Evolutionary conservation across 2,113 vertebrate genomes (phyloP), one percentile per base, ranked within the genome.

Genomic region (Phasianus colchicus): DNA sequence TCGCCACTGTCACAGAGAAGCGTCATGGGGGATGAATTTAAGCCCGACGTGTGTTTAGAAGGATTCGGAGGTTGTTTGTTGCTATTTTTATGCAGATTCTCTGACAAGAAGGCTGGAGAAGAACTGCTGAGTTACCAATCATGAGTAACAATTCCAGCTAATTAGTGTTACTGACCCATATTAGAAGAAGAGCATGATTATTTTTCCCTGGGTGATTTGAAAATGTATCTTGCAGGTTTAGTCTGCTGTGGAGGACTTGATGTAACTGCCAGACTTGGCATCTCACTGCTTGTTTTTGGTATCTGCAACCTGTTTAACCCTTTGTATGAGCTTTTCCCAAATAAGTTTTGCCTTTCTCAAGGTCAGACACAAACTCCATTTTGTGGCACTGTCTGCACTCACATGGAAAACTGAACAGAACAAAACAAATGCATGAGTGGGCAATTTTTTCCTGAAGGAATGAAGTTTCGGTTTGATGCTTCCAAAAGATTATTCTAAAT

Each of bases 31-130:
- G 77, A 83, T 83, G 54, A 73, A 95, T 97, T 93, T 65, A 88
- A 93, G 79, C 58, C 80, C 9, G 22, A 92, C 48, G 74, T 66
- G 38, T 88, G 54, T 95, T 95, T 87, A 69, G 77, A 93, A 67
- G 54, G 71, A 79, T 92, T 95, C 20, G 2, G 61, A 83, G 74
- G 63, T 66, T 95, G 84, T 88, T 96, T 96, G 82, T 91, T 94
- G 76, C 84, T 94, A 84, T 92, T 96, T 96, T 96, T 77, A 95
- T 61, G 84, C 50, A 83, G 40, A 67, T 93, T 88, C 43, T 93
- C 91, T 88, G 92, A 89, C 50, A 83, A 93, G 93, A 57, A 72
- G 75, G 40, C 63, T 90, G 66, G 72, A 88, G 45, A 42, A 90
- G 42, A 95, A 83, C 79, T 95, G 88, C 47, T 94, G 83, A 88